These are phyloP conservation scores for Chloroclysta siterata DNA, from an alignment of 2,888 invertebrate genomes.

Conservation along the genomic window DNA sequence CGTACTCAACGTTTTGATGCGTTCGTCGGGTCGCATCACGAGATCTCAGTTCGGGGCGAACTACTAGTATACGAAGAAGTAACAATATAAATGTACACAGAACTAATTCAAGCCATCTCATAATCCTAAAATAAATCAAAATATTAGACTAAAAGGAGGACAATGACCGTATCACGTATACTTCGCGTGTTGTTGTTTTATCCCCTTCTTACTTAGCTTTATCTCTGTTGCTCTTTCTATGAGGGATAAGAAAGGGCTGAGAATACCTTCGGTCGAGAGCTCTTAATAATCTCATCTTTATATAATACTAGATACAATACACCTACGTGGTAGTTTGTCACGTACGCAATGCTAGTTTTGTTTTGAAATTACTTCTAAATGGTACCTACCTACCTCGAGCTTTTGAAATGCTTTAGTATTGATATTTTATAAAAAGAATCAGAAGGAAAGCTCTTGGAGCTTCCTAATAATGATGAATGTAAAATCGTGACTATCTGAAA, in stretches of 20 bases:
- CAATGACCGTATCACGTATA: constrained; percentile 40
- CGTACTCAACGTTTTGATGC: no score
- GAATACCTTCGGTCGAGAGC: constrained; percentile 27
- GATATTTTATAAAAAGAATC: no score
- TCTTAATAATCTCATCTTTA: constrained; percentile 26
- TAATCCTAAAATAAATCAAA: constrained; percentile 27
- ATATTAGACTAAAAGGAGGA: constrained; percentile 22
- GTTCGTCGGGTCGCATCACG: no score
- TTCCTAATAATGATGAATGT: background rate
- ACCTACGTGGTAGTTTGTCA: constrained; percentile 33
- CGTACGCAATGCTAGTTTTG: constrained; percentile 15
- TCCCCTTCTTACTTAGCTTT: constrained; percentile 43
- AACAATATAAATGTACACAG: background rate
- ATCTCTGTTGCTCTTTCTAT: constrained; percentile 43
- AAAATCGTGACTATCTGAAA: no score
- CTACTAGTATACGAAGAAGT: background rate
- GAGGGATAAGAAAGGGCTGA: constrained; percentile 26
- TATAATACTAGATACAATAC: constrained; percentile 1
- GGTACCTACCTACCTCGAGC: background rate
- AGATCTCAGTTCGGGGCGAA: no score
- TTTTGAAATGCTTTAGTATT: background rate
- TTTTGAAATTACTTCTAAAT: background rate
- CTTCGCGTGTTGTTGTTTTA: constrained; percentile 52
- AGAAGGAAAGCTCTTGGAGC: background rate
- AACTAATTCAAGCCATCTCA: background rate